Conservation (phyloP, 1,140 invertebrate genomes). For the Apis laboriosa region DNA sequence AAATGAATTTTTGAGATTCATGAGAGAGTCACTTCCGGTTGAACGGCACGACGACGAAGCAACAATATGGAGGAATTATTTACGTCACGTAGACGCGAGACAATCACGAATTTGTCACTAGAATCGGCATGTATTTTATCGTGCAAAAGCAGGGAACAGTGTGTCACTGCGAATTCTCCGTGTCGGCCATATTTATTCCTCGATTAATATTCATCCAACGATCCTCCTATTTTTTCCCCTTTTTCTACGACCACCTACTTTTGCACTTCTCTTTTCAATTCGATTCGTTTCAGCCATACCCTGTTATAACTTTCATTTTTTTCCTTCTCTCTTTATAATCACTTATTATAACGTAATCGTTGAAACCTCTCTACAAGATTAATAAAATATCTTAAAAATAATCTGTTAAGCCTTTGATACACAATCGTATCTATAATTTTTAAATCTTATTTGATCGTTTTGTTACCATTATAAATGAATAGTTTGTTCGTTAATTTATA, state of each 20-base stretch:
- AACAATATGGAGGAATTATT: neutral
- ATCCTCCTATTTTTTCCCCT: conserved; percentile 20
- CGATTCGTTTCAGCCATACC: conserved; percentile 43
- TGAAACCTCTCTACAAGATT: too few relatives aligned
- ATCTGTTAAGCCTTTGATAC: too few relatives aligned
- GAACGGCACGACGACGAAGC: too few relatives aligned
- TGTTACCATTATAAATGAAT: too few relatives aligned
- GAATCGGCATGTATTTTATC: conserved; percentile 9
- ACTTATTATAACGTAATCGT: neutral
- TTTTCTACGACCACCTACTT: neutral
- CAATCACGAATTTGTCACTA: neutral
- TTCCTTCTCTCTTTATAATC: neutral
- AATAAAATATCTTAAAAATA: too few relatives aligned
- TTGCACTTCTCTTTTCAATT: neutral
- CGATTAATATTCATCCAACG: conserved; percentile 37
- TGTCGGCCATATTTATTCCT: conserved; percentile 25
- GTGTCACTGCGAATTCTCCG: neutral
- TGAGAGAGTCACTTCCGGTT: too few relatives aligned
- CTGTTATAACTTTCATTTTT: neutral
- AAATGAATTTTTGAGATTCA: neutral
- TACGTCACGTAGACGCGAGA: neutral
- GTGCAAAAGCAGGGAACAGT: neutral
- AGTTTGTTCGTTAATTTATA: too few relatives aligned
- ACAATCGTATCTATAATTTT: too few relatives aligned
- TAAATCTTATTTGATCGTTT: too few relatives aligned